A percentile compares a stretch with the other conserved stretches of the same genome.
Conservation (phyloP, 2,797 vertebrate genomes). For the Bradypus variegatus region DNA sequence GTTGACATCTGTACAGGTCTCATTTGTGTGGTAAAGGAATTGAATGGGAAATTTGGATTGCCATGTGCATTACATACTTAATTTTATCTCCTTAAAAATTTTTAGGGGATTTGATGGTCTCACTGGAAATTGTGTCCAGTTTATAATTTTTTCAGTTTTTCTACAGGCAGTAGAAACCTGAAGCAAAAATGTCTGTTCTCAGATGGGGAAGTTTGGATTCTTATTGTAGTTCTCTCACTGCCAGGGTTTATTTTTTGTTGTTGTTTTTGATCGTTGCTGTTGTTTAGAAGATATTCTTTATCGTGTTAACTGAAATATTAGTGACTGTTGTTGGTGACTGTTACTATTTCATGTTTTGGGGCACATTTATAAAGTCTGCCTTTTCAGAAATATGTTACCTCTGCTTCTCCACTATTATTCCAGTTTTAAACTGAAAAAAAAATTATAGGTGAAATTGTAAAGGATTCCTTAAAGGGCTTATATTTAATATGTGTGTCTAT, state of each 20-base stretch:
- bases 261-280: background rate
- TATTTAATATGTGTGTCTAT: background rate
- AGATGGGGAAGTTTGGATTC: background rate
- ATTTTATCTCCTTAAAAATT: background rate
- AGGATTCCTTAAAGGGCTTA: background rate
- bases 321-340: too few relatives aligned
- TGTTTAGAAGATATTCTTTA: background rate
- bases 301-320: background rate
- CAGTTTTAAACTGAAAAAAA: slow-evolving; percentile 30
- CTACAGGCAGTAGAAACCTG: background rate
- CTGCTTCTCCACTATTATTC: background rate
- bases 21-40: background rate
- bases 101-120: background rate
- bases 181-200: background rate
- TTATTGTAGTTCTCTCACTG: background rate
- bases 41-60: background rate
- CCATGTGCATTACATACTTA: background rate
- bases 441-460: slow-evolving; percentile 21
- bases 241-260: background rate
- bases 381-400: slow-evolving; percentile 7
- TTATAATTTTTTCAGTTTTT: background rate
- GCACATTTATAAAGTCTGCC: slow-evolving; percentile 21
- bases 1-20: background rate
- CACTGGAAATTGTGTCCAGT: background rate
- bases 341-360: background rate